Conservation (phyloP, 2,113 vertebrate genomes). For the Arothron firmamentum region DNA sequence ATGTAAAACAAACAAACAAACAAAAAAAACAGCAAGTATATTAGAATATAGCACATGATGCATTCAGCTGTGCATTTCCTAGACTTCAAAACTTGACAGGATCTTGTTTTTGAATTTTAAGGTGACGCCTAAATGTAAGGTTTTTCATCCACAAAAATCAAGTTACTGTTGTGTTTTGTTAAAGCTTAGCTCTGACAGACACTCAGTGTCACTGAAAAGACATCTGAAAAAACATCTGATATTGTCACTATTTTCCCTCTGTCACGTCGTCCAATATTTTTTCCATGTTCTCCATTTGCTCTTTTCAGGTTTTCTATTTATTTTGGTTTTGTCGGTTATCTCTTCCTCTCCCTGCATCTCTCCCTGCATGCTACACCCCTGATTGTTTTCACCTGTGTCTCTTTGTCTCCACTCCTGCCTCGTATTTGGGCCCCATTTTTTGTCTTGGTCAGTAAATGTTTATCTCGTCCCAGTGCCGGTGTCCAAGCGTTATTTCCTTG, state of each 20-base stretch:
- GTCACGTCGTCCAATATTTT: too few relatives aligned
- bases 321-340: too few relatives aligned
- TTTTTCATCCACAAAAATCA: constrained; percentile 43
- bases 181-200: background rate
- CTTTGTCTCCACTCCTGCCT: too few relatives aligned
- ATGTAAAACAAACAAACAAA: constrained; percentile 40
- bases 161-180: constrained; percentile 7
- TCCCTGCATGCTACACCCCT: too few relatives aligned
- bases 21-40: constrained; percentile 35
- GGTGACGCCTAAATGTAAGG: constrained; percentile 26
- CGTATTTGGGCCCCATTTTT: too few relatives aligned
- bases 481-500: constrained; percentile 17
- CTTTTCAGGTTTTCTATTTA: too few relatives aligned
- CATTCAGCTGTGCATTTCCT: constrained; percentile 40
- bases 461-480: too few relatives aligned
- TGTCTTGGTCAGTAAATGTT: too few relatives aligned
- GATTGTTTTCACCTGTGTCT: too few relatives aligned
- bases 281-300: too few relatives aligned
- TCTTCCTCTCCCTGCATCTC: too few relatives aligned
- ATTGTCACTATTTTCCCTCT: background rate
- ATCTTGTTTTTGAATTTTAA: constrained; percentile 39
- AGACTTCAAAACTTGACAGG: constrained; percentile 30
- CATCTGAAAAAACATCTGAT: background rate
- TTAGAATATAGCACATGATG: constrained; percentile 43
- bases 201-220: background rate